Base-by-base conservation (phyloP, 1,140 invertebrate genomes). In the Hirudo medicinalis region DNA sequence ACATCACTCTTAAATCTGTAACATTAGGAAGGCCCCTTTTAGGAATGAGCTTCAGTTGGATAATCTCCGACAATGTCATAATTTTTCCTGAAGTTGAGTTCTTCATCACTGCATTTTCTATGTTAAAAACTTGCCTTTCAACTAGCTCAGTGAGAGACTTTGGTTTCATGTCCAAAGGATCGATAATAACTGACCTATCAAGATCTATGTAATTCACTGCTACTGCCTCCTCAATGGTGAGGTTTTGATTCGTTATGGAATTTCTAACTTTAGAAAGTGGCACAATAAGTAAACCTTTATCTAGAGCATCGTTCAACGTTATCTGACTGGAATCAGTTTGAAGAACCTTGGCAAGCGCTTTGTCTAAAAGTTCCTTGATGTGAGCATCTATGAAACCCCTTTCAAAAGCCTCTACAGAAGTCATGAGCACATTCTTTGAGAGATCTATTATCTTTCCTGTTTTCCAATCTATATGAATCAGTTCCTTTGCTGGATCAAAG, bases 91-190 rank as follows among this genome's bases (percentile, higher is more conserved):
- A 89, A 75, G 85, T 85, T 8, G 88, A 85, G 81, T 97, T 90
- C 68, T 90, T 81, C 66, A 97, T 82, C 78, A 92, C 87, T 17
- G 92, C 94, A 49, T 88, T 89, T 79, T 88, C 89, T 13, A 92
- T 88, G 81, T 96, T 90, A 27, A 97, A 84, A 76, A 90, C 83
- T 75, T 88, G 88, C 76, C 87, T 87, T 74, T 90, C 86, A 54
- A 95, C 90, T 20, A 92, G 89, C 80, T 94, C 82, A 66, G 78
- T 78, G 15, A 81, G 73, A 22, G 77, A 76, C 6, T 79, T 32
- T 9, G 75, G 71, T 67, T 75, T 76, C 25, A 40, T 70, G 54
- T 67, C 72, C 25, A 54, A 53, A 54, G 74, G 74, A 67, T 75
- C 73, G 43, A 88, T 86, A 73, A 92, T 85, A 73, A 90, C 81